Base-by-base conservation (phyloP, 2,797 vertebrate species). In the Tenualosa ilisha region DNA sequence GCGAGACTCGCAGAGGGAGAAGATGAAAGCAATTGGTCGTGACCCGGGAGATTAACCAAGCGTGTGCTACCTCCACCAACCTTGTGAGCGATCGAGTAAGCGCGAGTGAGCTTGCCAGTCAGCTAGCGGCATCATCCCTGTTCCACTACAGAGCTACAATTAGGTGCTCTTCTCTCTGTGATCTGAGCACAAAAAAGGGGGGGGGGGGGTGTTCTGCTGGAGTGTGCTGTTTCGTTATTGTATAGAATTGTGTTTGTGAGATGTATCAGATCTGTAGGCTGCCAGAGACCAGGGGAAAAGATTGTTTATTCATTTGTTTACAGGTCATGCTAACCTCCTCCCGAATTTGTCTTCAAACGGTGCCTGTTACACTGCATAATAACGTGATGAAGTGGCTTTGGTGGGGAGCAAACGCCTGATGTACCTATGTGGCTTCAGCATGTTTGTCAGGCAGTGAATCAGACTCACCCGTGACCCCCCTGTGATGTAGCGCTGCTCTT, bases 31-130 rank as follows among this genome's bases (percentile, higher is more conserved):
- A 82, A 84, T 91, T 46, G 91, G 86, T 92, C 91, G 92, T 94
- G 94, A 95, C 94, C 95, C 92, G 93, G 91, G 94, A 95, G 94
- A 95, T 96, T 94, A 95, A 93, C 92, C 93, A 15, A 92, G 91
- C 92, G 87, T 92, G 91, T 94, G 93, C 94, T 93, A 95, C 91
- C 92, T 81, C 65, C 54, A 68, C 91, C 92, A 93, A 92, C 93
- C 93, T 93, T 20, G 72, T 13, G 72, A 40, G 68, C 13, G 9
- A 68, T 24, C 12, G 12, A 5, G 31, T 13, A 6, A 72, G 31
- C 11, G 26, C 11, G 26, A 31, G 54, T 7, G 54, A 56, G 20
- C 59, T 24, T 4, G 46, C 46, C 3, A 46, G 46, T 7, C 3
- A 46, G 46, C 50, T 1, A 9, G 50, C 8, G 11, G 24, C 26